phyloP scores from a whole-genome alignment of 1,140 invertebrate genomes.

The Camponotus floridanus region DNA sequence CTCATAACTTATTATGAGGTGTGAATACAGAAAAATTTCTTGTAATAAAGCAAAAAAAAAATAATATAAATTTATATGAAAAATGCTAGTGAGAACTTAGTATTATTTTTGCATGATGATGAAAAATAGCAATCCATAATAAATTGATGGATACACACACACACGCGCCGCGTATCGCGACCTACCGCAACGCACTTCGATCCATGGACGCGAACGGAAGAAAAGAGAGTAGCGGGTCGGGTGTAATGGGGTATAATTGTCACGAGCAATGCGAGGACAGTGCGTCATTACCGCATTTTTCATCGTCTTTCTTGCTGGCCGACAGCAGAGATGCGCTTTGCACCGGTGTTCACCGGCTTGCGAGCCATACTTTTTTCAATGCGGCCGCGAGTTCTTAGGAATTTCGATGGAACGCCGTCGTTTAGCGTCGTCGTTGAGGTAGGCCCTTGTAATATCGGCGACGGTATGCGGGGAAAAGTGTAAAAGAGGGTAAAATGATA shows the following conservation, averaged over 20 bases:
- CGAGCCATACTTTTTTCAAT: slow-evolving; percentile 74
- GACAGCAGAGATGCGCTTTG: slow-evolving; percentile 75
- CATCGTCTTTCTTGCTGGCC: slow-evolving; percentile 80
- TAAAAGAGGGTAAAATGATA: slow-evolving; percentile 44
- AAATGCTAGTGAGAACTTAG: slow-evolving; percentile 46
- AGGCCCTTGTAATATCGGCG: slow-evolving; percentile 73
- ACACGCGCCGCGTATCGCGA: slow-evolving; percentile 75
- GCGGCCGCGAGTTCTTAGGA: slow-evolving; percentile 77
- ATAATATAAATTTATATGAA: not conserved
- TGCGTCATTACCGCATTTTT: slow-evolving; percentile 86
- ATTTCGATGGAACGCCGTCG: slow-evolving; percentile 83
- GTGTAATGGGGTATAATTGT: slow-evolving; percentile 86
- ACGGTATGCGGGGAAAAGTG: slow-evolving; percentile 60
- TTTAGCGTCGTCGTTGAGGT: slow-evolving; percentile 80
- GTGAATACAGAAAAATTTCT: not conserved
- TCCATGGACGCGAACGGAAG: slow-evolving; percentile 73
- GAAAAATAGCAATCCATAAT: slow-evolving; percentile 73
- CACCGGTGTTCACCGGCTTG: slow-evolving; percentile 70
- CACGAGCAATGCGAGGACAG: slow-evolving; percentile 86
- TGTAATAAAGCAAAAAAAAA: not conserved
- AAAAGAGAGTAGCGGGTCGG: slow-evolving; percentile 76
- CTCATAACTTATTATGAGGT: not conserved
- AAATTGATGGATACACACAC: slow-evolving; percentile 75
- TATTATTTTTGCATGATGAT: slow-evolving; percentile 10
- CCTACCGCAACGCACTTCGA: slow-evolving; percentile 83